Percentiles rank a stretch among this genome's conserved stretches.
These are phyloP conservation scores for Smittia aterrima DNA, from an alignment of 2,888 invertebrate genomes.

Conservation along the genomic window DNA sequence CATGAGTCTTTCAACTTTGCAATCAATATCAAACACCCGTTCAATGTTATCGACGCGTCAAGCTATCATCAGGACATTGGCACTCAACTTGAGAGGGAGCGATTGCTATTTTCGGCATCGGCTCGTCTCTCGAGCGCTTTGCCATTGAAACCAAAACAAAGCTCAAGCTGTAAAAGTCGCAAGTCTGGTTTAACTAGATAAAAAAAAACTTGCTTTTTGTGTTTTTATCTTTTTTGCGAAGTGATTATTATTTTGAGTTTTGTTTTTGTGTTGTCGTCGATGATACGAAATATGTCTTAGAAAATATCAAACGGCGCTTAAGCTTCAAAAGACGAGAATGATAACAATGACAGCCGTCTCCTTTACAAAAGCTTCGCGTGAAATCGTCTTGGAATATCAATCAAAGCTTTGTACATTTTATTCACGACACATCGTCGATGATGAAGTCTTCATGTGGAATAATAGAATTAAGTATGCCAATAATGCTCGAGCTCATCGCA, in stretches of 20 bases:
- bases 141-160: not conserved
- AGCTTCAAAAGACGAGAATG: not conserved
- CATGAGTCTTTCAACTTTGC: too few species aligned
- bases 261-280: not conserved
- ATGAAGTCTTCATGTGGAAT: not conserved
- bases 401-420: not conserved
- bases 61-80: too few species aligned
- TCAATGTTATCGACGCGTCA: too few species aligned
- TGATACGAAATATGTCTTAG: not conserved
- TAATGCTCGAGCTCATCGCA: conserved; percentile 24
- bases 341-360: not conserved
- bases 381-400: not conserved
- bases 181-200: not conserved
- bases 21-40: too few species aligned
- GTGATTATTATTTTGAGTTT: not conserved
- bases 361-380: not conserved
- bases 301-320: conserved; percentile 18
- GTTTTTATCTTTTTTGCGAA: not conserved
- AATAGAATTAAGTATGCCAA: conserved; percentile 16
- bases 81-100: too few species aligned
- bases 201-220: not conserved
- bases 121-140: not conserved
- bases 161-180: conserved; percentile 12
- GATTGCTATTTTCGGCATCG: not conserved
- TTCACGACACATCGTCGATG: not conserved